A percentile compares a stretch with the other conserved stretches of the same genome.
phyloP scores from a whole-genome alignment of 2,113 vertebrate genomes.

The Onychostruthus taczanowskii region DNA sequence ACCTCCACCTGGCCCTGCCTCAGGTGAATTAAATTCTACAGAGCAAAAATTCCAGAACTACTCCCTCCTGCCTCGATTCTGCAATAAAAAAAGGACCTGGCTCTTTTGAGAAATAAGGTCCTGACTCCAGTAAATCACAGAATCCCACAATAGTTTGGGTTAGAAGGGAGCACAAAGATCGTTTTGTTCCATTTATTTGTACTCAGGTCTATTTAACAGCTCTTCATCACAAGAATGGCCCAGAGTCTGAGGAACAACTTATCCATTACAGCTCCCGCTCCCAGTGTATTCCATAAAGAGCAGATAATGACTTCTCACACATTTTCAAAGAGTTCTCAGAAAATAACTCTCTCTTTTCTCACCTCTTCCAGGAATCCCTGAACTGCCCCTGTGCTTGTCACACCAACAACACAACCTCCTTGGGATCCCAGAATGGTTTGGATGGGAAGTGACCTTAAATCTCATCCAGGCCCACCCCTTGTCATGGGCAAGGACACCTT shows the following conservation, averaged over 20 bases:
- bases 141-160: neutral
- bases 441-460: neutral
- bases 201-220: neutral
- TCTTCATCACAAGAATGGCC: neutral
- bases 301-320: neutral
- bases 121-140: neutral
- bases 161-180: neutral
- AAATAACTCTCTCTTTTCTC: neutral
- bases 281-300: neutral
- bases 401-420: neutral
- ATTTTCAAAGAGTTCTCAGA: neutral
- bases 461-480: fast-evolving
- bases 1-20: neutral
- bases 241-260: neutral
- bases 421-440: neutral
- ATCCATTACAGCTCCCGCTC: neutral
- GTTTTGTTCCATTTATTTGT: neutral
- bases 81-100: neutral
- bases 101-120: neutral
- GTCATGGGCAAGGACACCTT: neutral
- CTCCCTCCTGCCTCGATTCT: neutral
- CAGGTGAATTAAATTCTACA: neutral
- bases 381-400: neutral
- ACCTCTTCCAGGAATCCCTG: neutral
- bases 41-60: neutral